Evolutionary conservation across 2,797 vertebrate genomes (phyloP), one percentile per base, ranked within the genome.

Genomic region (Sebastes variabilis): DNA sequence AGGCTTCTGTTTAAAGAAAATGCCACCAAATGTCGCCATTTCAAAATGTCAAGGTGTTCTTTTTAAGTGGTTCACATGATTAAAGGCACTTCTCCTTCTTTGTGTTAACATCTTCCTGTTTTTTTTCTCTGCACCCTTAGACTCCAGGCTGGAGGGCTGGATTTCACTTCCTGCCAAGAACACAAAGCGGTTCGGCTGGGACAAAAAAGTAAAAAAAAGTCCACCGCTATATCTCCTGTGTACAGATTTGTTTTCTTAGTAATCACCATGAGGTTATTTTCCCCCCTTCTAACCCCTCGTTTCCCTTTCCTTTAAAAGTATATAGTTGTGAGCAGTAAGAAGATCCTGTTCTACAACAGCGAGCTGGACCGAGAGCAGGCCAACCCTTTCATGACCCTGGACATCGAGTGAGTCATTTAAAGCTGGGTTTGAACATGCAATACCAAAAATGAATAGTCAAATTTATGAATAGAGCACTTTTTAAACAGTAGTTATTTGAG

Each of bases 311-410:
- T 83, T 81, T 42, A 29, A 46, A 87, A 99, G 99, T 99, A 96
- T 80, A 96, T 99, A 54, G 97, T 99, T 82, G 97, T 99, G 74
- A 99, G 99, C 96, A 99, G 99, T 93, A 99, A 97, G 96, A 99
- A 99, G 95, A 98, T 99, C 84, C 95, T 99, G 77, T 99, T 99
- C 95, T 99, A 99, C 89, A 95, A 98, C 92, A 98, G 96, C 0
- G 97, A 99, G 79, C 94, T 94, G 93, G 98, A 99, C 91, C 95
- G 97, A 90, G 98, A 99, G 72, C 97, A 96, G 42, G 97, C 97
- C 72, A 99, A 97, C 84, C 98, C 98, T 2, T 99, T 97, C 77
- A 99, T 99, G 98, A 98, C 97, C 20, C 96, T 99, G 89, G 97
- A 99, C 85, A 98, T 99, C 56, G 97, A 98, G 98, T 99, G 94